These are phyloP conservation scores for Lepidochrysops patricia DNA, from an alignment of 2,888 invertebrate genomes.

Conservation along the genomic window DNA sequence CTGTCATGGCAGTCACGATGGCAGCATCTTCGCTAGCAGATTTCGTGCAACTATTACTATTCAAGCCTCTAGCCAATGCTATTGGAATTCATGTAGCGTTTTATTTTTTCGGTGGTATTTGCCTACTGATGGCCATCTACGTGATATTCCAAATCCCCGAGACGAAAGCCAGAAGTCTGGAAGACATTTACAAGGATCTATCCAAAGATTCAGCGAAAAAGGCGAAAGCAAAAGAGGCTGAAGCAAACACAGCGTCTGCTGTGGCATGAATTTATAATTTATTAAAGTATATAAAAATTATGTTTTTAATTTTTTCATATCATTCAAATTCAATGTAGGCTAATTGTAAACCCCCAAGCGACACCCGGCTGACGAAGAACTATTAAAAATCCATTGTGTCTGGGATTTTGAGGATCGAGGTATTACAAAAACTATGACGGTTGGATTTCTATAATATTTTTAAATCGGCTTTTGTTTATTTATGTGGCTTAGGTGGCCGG, in stretches of 20 bases:
- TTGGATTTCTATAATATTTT: no score
- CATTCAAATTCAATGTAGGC: no score
- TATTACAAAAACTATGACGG: no score
- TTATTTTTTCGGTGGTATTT: slow-evolving; percentile 45
- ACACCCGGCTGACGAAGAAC: no score
- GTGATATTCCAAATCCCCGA: slow-evolving; percentile 44
- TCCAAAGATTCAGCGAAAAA: background rate
- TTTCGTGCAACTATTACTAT: slow-evolving; percentile 51
- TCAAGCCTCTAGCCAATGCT: slow-evolving; percentile 44
- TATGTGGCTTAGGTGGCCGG: no score
- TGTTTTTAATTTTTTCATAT: background rate
- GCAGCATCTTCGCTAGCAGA: slow-evolving; percentile 37
- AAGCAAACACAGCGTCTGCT: background rate
- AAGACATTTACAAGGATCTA: slow-evolving; percentile 47
- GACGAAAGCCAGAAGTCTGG: slow-evolving; percentile 40
- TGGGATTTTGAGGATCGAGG: no score
- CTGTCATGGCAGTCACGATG: slow-evolving; percentile 51
- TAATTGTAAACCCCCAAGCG: no score
- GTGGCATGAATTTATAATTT: background rate
- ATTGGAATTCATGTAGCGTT: slow-evolving; percentile 46
- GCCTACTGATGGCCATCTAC: slow-evolving; percentile 39
- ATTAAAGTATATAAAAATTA: background rate
- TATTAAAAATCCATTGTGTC: background rate
- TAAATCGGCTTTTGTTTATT: no score
- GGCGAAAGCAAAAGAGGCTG: background rate